Evolutionary conservation across 2,888 invertebrate species (phyloP).

Genomic region (Drosophila subquinaria): DNA sequence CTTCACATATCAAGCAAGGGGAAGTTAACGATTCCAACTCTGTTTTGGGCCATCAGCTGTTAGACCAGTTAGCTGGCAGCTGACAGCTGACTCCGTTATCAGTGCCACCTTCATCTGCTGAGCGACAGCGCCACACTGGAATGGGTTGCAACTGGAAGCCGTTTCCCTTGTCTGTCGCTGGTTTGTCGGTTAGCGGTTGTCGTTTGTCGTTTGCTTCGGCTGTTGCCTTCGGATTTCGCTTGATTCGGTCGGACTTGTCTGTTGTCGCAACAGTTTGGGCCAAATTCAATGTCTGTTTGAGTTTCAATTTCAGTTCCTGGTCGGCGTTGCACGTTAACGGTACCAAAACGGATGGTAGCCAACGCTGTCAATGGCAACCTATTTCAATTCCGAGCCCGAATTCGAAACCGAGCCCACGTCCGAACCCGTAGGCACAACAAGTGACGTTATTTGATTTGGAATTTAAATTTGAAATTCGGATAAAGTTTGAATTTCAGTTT

Average conservation of each 20-base stretch:
- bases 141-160: conserved; percentile 71
- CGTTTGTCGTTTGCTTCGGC: background rate
- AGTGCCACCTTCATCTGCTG: conserved; percentile 21
- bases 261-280: conserved; percentile 72
- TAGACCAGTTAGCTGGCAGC: conserved; percentile 33
- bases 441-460: conserved; percentile 49
- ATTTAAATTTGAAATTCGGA: conserved; percentile 9
- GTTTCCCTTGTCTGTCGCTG: conserved; percentile 16
- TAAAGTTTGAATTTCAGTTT: background rate
- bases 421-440: conserved; percentile 56
- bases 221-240: conserved; percentile 29
- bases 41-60: conserved; percentile 59
- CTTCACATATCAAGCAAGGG: background rate
- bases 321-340: conserved; percentile 72
- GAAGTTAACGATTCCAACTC: background rate
- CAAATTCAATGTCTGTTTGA: conserved; percentile 40
- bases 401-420: conserved; percentile 9
- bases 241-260: conserved; percentile 35
- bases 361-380: conserved; percentile 20
- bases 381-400: conserved; percentile 5
- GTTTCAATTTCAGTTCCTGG: conserved; percentile 73
- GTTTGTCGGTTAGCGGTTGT: conserved; percentile 25
- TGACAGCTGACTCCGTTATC: conserved; percentile 65
- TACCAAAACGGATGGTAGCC: conserved; percentile 37
- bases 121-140: conserved; percentile 39